phyloP scores from a whole-genome alignment of 2,888 invertebrate genomes.

The Sminthurinus aureus region DNA sequence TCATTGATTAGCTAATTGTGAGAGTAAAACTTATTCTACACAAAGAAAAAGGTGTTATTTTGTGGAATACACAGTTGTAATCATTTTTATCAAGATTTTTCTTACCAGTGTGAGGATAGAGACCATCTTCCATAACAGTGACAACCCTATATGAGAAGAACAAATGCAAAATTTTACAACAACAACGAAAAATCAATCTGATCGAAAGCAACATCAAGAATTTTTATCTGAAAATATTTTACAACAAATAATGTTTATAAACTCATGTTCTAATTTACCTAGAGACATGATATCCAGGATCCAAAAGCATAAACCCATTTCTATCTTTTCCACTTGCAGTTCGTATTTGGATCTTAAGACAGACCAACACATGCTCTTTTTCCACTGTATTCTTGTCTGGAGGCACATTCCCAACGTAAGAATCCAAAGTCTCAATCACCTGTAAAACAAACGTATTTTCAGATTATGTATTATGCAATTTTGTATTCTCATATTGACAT shows the following conservation, averaged over 20 bases:
- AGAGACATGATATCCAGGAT: constrained; percentile 91
- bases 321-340: constrained; percentile 69
- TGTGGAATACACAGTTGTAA: not conserved
- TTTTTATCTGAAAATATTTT: too few species aligned
- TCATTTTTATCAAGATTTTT: not conserved
- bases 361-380: constrained; percentile 88
- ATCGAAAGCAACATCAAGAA: too few species aligned
- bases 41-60: not conserved
- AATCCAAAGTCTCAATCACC: constrained; percentile 65
- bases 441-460: constrained; percentile 53
- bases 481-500: not conserved
- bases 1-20: not conserved
- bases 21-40: not conserved
- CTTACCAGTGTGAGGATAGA: constrained; percentile 84
- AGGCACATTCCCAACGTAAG: constrained; percentile 63
- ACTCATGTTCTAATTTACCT: too few species aligned
- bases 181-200: too few species aligned
- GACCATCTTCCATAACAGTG: constrained; percentile 84
- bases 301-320: constrained; percentile 79
- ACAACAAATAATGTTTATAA: too few species aligned
- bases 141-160: too few species aligned
- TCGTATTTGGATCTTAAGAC: constrained; percentile 75
- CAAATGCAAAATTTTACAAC: too few species aligned
- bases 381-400: constrained; percentile 70
- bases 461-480: too few species aligned